Conservation (phyloP, 2,113 vertebrate species). For the Xiphophorus couchianus region DNA sequence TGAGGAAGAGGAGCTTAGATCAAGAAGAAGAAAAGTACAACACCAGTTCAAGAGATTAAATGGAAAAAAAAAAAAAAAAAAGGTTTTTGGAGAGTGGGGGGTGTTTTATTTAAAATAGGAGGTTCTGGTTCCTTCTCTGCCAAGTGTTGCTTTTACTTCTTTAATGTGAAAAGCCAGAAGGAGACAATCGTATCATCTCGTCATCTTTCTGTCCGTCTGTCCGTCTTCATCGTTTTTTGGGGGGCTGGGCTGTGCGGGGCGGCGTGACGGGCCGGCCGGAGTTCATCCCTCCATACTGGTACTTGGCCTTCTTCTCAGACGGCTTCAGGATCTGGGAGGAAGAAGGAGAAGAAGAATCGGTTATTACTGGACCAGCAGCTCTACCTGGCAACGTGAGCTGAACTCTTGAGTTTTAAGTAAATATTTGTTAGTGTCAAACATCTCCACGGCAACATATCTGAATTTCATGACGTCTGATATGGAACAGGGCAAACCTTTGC, state of each 20-base stretch:
- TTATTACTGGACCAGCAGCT: background rate
- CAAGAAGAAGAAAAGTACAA: slow-evolving; percentile 25
- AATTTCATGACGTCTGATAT: too few species aligned
- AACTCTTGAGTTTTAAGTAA: too few species aligned
- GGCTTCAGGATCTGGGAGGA: slow-evolving; percentile 90
- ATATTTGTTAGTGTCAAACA: too few species aligned
- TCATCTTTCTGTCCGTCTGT: background rate
- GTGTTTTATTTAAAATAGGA: slow-evolving; percentile 11
- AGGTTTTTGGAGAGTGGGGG: background rate
- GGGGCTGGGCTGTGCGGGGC: slow-evolving; percentile 94
- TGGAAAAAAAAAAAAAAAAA: slow-evolving; percentile 16
- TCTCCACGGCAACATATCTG: too few species aligned
- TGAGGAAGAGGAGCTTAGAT: background rate
- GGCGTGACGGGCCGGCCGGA: slow-evolving; percentile 92
- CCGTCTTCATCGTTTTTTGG: slow-evolving; percentile 93
- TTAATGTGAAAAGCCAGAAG: slow-evolving; percentile 36
- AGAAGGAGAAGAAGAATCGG: background rate
- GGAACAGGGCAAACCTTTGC: too few species aligned
- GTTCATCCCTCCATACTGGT: slow-evolving; percentile 96
- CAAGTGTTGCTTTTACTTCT: slow-evolving; percentile 32
- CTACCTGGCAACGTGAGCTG: too few species aligned
- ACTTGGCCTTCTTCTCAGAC: slow-evolving; percentile 98
- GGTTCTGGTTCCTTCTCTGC: slow-evolving; percentile 41
- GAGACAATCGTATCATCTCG: slow-evolving; percentile 15
- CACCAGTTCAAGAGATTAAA: slow-evolving; percentile 44